Percentiles rank a stretch among this genome's conserved stretches.
These are phyloP conservation scores for Hylia prasina DNA, from an alignment of 2,113 vertebrate genomes.

Conservation along the genomic window DNA sequence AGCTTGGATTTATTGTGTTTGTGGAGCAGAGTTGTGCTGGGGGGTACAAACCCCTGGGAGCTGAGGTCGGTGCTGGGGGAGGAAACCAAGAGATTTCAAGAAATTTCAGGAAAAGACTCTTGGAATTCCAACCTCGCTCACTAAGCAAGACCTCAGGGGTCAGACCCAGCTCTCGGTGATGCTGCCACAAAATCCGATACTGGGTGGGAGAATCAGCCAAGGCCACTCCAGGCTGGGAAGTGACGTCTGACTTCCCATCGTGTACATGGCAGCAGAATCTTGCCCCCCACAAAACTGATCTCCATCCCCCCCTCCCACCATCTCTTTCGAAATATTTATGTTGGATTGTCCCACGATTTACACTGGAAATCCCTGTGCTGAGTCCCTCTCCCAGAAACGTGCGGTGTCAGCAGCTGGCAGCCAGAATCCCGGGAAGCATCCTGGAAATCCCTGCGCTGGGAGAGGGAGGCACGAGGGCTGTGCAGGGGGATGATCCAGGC, in stretches of 20 bases:
- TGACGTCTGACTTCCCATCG: neutral
- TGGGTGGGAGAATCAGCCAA: neutral
- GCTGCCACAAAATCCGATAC: neutral
- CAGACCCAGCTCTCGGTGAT: fast-evolving
- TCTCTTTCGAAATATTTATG: constrained; percentile 37
- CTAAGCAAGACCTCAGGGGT: neutral
- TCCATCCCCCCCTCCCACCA: neutral
- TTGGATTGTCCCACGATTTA: constrained; percentile 15
- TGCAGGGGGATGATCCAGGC: fast-evolving
- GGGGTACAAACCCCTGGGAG: neutral
- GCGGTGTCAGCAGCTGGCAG: constrained; percentile 31
- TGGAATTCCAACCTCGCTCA: neutral
- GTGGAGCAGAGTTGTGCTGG: neutral
- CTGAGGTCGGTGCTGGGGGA: neutral
- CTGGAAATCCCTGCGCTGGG: neutral
- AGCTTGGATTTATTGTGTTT: neutral
- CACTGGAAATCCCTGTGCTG: neutral
- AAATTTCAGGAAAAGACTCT: neutral
- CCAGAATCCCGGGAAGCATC: neutral
- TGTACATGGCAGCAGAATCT: neutral
- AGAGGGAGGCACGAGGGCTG: neutral
- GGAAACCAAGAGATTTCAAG: neutral
- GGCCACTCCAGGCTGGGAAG: neutral
- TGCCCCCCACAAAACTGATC: neutral
- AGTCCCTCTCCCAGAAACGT: neutral